Evolutionary conservation across 37 sponge, comb jelly and placozoan genomes (phyloP).

Genomic region (Cladorhizidae sp.): DNA sequence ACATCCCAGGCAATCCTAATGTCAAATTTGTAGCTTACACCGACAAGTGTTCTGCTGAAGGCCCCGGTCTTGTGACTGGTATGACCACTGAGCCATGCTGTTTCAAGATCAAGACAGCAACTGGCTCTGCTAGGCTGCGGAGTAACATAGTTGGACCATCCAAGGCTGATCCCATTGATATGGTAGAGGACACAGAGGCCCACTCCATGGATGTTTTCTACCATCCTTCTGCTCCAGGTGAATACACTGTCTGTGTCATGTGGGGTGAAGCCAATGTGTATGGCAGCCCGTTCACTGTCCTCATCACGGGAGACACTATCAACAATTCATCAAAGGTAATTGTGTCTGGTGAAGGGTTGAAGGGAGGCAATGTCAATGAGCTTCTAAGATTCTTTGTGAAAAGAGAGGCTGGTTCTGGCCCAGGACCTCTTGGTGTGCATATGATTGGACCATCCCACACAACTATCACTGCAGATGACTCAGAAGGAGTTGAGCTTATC

Average conservation of each 20-base stretch:
- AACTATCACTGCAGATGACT: conserved; percentile 74
- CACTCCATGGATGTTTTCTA: conserved; percentile 74
- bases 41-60: conserved; percentile 78
- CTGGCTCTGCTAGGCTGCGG: conserved; percentile 68
- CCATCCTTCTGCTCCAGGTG: conserved; percentile 84
- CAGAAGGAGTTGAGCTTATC: conserved; percentile 73
- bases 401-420: conserved; percentile 74
- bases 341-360: conserved; percentile 71
- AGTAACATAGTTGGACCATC: conserved; percentile 82
- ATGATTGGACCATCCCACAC: conserved; percentile 86
- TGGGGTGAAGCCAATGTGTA: conserved; percentile 89
- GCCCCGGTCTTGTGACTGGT: conserved; percentile 74
- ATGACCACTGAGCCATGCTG: conserved; percentile 62
- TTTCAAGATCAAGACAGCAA: conserved; percentile 67
- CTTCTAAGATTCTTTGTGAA: conserved; percentile 64
- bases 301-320: conserved; percentile 57
- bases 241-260: conserved; percentile 77
- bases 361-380: conserved; percentile 65
- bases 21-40: conserved; percentile 83
- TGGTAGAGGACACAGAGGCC: conserved; percentile 65
- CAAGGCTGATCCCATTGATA: conserved; percentile 86
- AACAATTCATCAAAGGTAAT: conserved; percentile 70
- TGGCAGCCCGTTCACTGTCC: conserved; percentile 85
- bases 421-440: conserved; percentile 79
- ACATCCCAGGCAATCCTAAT: conserved; percentile 75